Conservation (phyloP, 1,140 invertebrate species). For the Drosophila melanogaster region Release_6_plus_ISO1_MT NT_033779.5:2954501-2955000, state of each 20-base stretch:
- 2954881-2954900: not conserved
- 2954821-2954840: too few species aligned
- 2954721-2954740: constrained; percentile 2
- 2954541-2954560: too few species aligned
- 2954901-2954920: not conserved
- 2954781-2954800: too few species aligned
- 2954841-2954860: not conserved
- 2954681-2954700: too few species aligned
- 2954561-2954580: too few species aligned
- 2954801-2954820: not conserved
- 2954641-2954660: too few species aligned
- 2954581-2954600: too few species aligned
- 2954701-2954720: not conserved
- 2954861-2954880: not conserved
- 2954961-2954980: not conserved
- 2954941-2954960: not conserved
- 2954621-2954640: too few species aligned
- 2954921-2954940: not conserved
- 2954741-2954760: not conserved
- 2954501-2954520: too few species aligned
- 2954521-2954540: too few species aligned
- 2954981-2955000: not conserved
- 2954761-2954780: not conserved
- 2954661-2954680: too few species aligned
- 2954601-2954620: too few species aligned